Evolutionary conservation across 1,140 invertebrate genomes (phyloP).

Genomic region (Holotrichia oblita): DNA sequence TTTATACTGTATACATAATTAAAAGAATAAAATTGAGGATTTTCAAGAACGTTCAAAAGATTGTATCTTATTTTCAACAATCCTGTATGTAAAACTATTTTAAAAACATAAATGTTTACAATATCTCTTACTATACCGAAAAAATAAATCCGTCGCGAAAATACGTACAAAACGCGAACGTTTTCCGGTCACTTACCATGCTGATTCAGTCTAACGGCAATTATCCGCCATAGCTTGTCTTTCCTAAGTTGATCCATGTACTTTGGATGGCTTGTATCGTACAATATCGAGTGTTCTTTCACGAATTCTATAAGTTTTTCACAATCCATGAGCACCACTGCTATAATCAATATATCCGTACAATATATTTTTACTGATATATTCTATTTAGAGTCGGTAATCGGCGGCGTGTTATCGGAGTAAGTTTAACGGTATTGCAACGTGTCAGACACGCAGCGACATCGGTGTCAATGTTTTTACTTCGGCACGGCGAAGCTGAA

Average conservation of each 20-base stretch:
- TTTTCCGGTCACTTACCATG: background rate
- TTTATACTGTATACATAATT: too few relatives aligned
- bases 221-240: background rate
- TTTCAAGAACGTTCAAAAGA: too few relatives aligned
- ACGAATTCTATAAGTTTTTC: background rate
- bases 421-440: background rate
- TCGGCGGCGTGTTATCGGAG: background rate
- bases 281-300: background rate
- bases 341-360: background rate
- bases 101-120: too few relatives aligned
- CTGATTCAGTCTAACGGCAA: background rate
- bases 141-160: background rate
- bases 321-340: background rate
- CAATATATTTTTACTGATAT: too few relatives aligned
- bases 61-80: too few relatives aligned
- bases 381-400: background rate
- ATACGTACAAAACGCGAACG: background rate
- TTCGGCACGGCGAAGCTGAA: too few relatives aligned
- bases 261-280: background rate
- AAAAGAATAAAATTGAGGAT: too few relatives aligned
- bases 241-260: conserved; percentile 1
- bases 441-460: conserved; percentile 9
- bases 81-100: too few relatives aligned
- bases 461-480: too few relatives aligned
- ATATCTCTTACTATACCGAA: too few relatives aligned